phyloP scores from a whole-genome alignment of 2,113 vertebrate genomes.

The Halichoerus grypus region DNA sequence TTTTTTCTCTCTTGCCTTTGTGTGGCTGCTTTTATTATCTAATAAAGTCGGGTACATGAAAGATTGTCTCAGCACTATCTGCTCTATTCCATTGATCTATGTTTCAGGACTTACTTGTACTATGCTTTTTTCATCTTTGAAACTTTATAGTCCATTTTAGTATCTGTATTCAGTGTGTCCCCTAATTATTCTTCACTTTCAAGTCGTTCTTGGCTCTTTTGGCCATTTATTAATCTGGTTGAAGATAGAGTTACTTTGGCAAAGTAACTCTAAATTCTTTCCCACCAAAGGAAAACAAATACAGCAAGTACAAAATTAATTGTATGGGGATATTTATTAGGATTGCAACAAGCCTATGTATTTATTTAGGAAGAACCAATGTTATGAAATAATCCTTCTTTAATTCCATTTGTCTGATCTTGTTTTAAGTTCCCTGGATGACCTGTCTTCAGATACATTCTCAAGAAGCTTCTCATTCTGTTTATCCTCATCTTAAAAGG shows the following conservation, averaged over 20 bases:
- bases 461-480: background rate
- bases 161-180: background rate
- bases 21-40: slow-evolving; percentile 39
- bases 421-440: background rate
- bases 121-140: slow-evolving; percentile 46
- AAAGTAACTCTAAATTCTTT: background rate
- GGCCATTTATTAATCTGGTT: background rate
- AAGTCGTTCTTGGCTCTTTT: background rate
- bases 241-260: slow-evolving; percentile 35
- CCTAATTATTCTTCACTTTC: background rate
- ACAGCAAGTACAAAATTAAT: slow-evolving; percentile 20
- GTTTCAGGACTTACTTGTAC: slow-evolving; percentile 18
- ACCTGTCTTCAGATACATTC: background rate
- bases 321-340: background rate
- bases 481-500: background rate
- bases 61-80: slow-evolving; percentile 8
- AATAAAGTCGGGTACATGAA: slow-evolving; percentile 61
- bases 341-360: background rate
- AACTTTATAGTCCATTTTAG: background rate
- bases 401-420: background rate
- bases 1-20: slow-evolving; percentile 43
- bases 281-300: background rate
- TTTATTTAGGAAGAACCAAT: slow-evolving; percentile 17
- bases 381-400: background rate
- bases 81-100: background rate